Base-by-base conservation (phyloP, 1,140 invertebrate species). In the Ooceraea biroi region DNA sequence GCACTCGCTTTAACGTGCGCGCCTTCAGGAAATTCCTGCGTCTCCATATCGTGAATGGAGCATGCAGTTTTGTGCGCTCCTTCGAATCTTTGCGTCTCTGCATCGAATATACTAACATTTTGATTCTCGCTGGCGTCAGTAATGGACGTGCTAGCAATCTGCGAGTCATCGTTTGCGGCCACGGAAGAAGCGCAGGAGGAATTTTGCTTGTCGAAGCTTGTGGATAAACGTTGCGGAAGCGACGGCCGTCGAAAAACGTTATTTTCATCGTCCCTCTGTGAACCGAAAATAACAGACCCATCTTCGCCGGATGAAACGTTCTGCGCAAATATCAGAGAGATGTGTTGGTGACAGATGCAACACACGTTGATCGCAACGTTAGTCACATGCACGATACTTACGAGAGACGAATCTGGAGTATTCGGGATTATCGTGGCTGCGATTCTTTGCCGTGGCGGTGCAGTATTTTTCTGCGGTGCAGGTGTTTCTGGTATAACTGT, bases 371-470 rank as follows among this genome's bases (percentile, higher is more conserved):
- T 10, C 1, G 0, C 2, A 7, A 11, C 27, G 3, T 3, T 60
- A 19, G 55, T 61, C 0, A 3, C 41, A 60, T 78, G 25, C 44
- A 58, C 68, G 25, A 69, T 55, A 86, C 48, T 84, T 82, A 91
- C 91, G 17, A 87, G 19, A 4, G 84, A 90, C 0, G 87, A 86
- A 22, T 91, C 88, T n/a, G 90, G 89, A 8, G 90, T 89, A 17
- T 61, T 84, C 17, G 87, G 85, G 52, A 91, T 91, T 12, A 88
- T 36, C 17, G 17, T 4, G 52, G 27, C 3, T 0, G n/a, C 0
- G 0, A 58, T 44, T 25, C 44, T 83, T 55, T 60, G 19, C 41
- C 60, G 69, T 5, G 19, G 8, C n/a, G 8, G 30, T 3, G n/a
- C 22, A 0, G 91, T n/a, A n/a, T n/a, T n/a, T n/a, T n/a, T n/a